Base-by-base conservation (phyloP, 2,888 invertebrate species). In the Tinea trinotella region DNA sequence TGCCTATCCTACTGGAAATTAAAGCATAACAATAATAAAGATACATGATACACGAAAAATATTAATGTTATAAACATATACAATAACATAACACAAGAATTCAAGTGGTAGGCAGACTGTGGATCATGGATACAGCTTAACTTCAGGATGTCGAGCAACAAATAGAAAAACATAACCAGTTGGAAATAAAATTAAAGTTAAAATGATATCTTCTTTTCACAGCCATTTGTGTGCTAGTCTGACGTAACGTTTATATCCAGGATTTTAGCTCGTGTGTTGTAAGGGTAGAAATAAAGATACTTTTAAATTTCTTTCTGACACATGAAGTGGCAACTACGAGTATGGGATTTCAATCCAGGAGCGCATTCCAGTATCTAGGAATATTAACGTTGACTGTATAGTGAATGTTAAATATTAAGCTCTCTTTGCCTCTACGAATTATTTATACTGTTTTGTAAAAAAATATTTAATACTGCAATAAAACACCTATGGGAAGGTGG, bases 151-250 rank as follows among this genome's bases (percentile, higher is more conserved):
- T n/a, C n/a, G n/a, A n/a, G n/a, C n/a, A n/a, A n/a, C n/a, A n/a
- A n/a, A n/a, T 22, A 5, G 22, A 22, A 22, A 22, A 5, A 22
- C 3, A 22, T 5, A 22, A 22, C 7, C 3, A 22, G 4, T 3
- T 22, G 22, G 22, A 22, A 22, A 22, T 22, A 22, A 35, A 35
- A 35, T 35, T 35, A 4, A 4, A 35, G 12, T 12, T 40, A 13
- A 40, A 13, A 40, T 40, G 6, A 15, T 40, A 40, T 40, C 40
- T 40, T 40, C 35, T n/a, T 35, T 35, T 35, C 35, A 35, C 35
- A 35, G 35, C 35, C 10, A 35, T 35, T 35, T 35, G 35, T 40
- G 40, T 12, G 15, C 40, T 40, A 13, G n/a, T 40, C 13, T 40
- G 13, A 13, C 40, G 13, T 3, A 13, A n/a, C 13, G 12, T 40